Evolutionary conservation across 1,140 invertebrate species (phyloP), one percentile per base, ranked within the genome.

Genomic region (Drosophila orena): DNA sequence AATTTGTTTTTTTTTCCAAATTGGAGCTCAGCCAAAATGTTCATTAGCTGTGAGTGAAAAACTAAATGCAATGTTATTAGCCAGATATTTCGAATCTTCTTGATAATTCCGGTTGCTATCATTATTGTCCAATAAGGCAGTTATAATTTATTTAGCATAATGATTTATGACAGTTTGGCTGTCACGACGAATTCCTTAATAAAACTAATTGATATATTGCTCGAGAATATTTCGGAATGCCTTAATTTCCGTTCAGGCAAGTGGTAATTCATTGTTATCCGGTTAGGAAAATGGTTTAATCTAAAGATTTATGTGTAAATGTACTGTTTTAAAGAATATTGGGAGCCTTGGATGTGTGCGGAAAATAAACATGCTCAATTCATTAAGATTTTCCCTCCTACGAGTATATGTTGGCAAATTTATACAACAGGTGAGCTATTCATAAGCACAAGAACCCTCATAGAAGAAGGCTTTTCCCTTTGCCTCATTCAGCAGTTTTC

Each of bases 171-270:
- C 35, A 1, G 12, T 17, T 20, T 2, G 12, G 46, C 58, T 65
- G 64, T 66, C 60, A 37, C 27, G 52, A 2, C 15, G 60, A 7
- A 66, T 30, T 43, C 64, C 60, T 17, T 37, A 68, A 68, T 65
- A 68, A 52, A 54, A 65, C 47, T 44, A 44, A 68, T 68, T 68
- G 38, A 68, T 68, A 68, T 68, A 65, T 65, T 15, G 20, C 43
- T 38, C 22, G 44, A 14, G 44, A 62, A 34, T 40, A 68, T 50
- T 68, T 49, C 4, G 10, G 7, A 5, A 30, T 24, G 14, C 24
- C 11, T 22, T 43, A 37, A 61, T 61, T 68, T 68, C 64, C 64
- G 37, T 53, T 65, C 15, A 27, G 38, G 20, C 20, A 65, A 44
- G 24, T 30, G 10, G 4, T 24, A 35, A 64, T 34, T 35, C 59